phyloP scores from a whole-genome alignment of 1,140 invertebrate species.

The Zophobas atratus region DNA sequence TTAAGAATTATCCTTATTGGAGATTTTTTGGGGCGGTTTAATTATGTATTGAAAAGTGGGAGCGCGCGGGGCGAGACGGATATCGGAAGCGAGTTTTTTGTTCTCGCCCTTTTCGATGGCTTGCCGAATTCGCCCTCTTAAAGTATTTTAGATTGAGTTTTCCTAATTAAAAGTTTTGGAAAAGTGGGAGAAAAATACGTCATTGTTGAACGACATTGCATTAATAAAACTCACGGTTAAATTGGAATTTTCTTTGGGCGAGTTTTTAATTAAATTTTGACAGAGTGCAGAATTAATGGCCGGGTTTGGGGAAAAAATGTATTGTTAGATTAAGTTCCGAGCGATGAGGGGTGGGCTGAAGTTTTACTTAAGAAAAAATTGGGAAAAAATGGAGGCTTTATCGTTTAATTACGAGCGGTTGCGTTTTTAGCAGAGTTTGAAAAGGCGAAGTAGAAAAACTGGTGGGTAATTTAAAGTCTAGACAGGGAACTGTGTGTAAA shows the following conservation, averaged over 20 bases:
- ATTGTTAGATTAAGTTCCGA: too few relatives aligned
- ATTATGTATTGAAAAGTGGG: conserved; percentile 10
- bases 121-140: conserved; percentile 50
- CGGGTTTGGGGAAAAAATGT: background rate
- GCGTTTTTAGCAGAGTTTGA: too few relatives aligned
- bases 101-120: conserved; percentile 50
- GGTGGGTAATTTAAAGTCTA: too few relatives aligned
- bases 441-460: too few relatives aligned
- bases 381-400: background rate
- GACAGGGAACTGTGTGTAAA: too few relatives aligned
- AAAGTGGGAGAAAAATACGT: conserved; percentile 54
- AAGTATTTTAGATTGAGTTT: conserved; percentile 57
- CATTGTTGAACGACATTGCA: conserved; percentile 48
- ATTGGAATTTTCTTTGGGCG: conserved; percentile 29
- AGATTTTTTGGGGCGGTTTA: background rate
- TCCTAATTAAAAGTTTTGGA: conserved; percentile 58
- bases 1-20: background rate
- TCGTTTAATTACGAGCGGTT: too few relatives aligned
- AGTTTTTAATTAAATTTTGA: conserved; percentile 36
- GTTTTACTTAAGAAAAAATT: too few relatives aligned
- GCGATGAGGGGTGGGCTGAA: too few relatives aligned
- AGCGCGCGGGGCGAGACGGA: background rate
- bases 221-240: conserved; percentile 41
- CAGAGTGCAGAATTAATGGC: conserved; percentile 2
- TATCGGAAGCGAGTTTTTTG: conserved; percentile 50